Base-by-base conservation (phyloP, 2,888 invertebrate species). In the Resseliella maxima region DNA sequence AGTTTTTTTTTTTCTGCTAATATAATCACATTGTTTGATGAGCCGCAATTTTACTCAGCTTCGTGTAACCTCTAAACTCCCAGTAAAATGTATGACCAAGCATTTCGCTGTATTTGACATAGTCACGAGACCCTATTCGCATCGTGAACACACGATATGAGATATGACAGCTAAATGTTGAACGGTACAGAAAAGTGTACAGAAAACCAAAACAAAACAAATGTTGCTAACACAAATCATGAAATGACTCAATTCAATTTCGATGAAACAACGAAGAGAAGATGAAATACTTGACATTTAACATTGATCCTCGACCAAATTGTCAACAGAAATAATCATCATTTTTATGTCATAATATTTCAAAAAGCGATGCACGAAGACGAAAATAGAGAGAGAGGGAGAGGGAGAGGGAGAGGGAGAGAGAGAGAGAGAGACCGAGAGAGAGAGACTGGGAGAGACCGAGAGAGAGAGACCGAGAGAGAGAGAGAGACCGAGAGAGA, bases 241-340 rank as follows among this genome's bases (percentile, higher is more conserved):
- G 31, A 72, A 59, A 72, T 72, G 27, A 72, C 72, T 72, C 72
- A 72, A 72, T 72, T 72, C 72, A n/a, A 72, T 72, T 59, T 59
- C 18, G 27, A 59, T 35, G 59, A 59, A 59, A 59, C 24, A 3
- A 24, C 24, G 5, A 10, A n/a, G 24, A 59, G n/a, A 72, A 72
- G 31, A 72, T 31, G 72, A 72, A 72, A 72, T 72, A 72, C 72
- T 72, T 72, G 72, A 72, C 72, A 72, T 72, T 72, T 72, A 72
- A 72, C 72, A 72, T 72, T 72, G 72, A 72, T 72, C 72, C 72
- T 72, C 31, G 72, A 35, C 72, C 72, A 72, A 35, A n/a, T n/a
- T 35, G 15, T 31, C 31, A 31, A 15, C 72, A n/a, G n/a, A 31
- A 31, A 35, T n/a, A 10, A 31, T 72, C 72, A 72, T 31, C 72